Evolutionary conservation across 2,888 invertebrate genomes (phyloP), one percentile per base, ranked within the genome.

Genomic region (Euclidia mi): DNA sequence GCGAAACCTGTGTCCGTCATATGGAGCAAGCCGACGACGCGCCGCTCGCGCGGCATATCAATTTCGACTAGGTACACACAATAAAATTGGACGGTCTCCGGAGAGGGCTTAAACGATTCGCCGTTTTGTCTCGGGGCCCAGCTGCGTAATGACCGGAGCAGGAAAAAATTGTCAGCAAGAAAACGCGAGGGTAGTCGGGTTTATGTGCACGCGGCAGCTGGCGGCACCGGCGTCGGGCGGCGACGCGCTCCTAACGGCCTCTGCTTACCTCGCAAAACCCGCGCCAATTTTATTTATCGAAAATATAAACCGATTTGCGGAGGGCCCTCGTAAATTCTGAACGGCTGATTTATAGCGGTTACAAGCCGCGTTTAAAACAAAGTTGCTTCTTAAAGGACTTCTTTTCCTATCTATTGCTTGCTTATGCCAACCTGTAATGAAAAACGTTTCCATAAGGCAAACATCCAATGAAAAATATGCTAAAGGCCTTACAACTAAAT

Each of bases 281-380:
- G 92, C 91, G 94, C 94, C 94, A 93, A 94, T 94, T 94, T 94
- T 94, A 94, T 94, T 94, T 94, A 94, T 94, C 94, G 94, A 94
- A 94, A 94, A 94, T 94, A 94, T 94, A 94, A 94, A 94, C 92
- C 94, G 93, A 94, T 94, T 94, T 93, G 91, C 94, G 87, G 90
- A 92, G 90, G 90, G 84, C 89, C 89, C 84, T 92, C 94, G 93
- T 94, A 94, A 94, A 93, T 87, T 90, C 88, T 82, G 86, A 87
- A 91, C 86, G 87, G 86, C 85, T 92, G 93, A 94, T 94, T 94
- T 94, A 94, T 92, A 85, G 89, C 89, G 91, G 90, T 87, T 91
- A 90, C 92, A 88, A 84, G 90, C 80, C 90, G 91, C 88, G 93
- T 89, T 90, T 88, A 85, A 87, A 88, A 90, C 88, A 88, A 91